Conservation (phyloP, 1,140 invertebrate genomes). For the Stegodyphus dumicola region DNA sequence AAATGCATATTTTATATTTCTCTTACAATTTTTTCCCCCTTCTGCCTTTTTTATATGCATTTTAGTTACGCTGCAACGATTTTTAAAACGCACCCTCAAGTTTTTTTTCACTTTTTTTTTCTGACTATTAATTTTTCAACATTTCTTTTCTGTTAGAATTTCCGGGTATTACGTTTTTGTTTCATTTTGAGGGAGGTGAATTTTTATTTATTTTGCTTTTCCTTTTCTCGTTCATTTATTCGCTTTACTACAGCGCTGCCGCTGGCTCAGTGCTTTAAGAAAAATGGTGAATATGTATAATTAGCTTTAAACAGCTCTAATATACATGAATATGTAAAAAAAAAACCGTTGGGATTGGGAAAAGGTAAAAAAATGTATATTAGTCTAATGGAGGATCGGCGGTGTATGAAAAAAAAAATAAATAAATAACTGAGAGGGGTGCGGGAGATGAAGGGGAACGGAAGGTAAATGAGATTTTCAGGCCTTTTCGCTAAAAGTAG, state of each 20-base stretch:
- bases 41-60: constrained; percentile 35
- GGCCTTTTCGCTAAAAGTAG: constrained; percentile 2
- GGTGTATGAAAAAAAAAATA: neutral
- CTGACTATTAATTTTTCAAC: constrained; percentile 44
- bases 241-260: neutral
- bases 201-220: neutral
- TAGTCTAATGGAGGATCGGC: constrained; percentile 38
- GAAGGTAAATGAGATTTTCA: constrained; percentile 4
- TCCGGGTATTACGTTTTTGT: constrained; percentile 38
- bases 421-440: neutral
- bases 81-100: constrained; percentile 54
- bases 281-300: constrained; percentile 51
- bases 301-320: constrained; percentile 60
- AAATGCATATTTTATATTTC: constrained; percentile 59
- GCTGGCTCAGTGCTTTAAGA: neutral
- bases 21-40: constrained; percentile 20
- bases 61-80: constrained; percentile 51
- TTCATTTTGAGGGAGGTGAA: constrained; percentile 8
- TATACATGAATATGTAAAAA: constrained; percentile 26
- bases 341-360: constrained; percentile 1
- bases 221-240: neutral
- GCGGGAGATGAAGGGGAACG: neutral
- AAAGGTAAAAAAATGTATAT: constrained; percentile 15
- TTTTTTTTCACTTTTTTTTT: constrained; percentile 13
- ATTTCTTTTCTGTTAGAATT: constrained; percentile 25